Percentiles rank a stretch among this genome's conserved stretches.
Evolutionary conservation across 2,888 invertebrate species (phyloP).

Genomic region (Brachylomia viminalis): DNA sequence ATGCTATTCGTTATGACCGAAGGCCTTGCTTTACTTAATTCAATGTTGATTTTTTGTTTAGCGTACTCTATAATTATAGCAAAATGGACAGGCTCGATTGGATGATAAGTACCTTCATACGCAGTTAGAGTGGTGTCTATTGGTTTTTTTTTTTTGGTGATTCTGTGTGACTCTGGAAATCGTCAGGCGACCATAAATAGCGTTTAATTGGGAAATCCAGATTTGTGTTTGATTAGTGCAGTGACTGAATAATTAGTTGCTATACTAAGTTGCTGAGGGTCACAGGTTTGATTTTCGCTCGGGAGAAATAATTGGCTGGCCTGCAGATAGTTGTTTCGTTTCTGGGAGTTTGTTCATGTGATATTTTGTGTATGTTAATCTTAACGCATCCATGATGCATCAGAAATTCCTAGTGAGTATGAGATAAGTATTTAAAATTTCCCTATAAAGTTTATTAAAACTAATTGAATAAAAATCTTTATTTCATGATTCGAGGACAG

Average conservation of each 20-base stretch:
- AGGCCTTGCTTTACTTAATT: slow-evolving; percentile 66
- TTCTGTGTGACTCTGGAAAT: too few relatives aligned
- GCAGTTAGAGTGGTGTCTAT: slow-evolving; percentile 14
- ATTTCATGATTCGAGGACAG: not conserved
- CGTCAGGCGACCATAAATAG: not conserved
- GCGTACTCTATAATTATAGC: slow-evolving; percentile 52
- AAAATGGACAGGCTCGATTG: slow-evolving; percentile 33
- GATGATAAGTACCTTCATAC: slow-evolving; percentile 27
- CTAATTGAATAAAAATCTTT: not conserved
- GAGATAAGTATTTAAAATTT: not conserved
- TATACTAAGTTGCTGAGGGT: not conserved
- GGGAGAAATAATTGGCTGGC: not conserved
- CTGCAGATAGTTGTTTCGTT: not conserved
- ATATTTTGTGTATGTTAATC: not conserved
- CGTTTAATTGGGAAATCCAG: not conserved
- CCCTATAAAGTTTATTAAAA: not conserved
- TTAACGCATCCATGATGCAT: not conserved
- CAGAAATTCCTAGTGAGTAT: not conserved
- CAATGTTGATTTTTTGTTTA: slow-evolving; percentile 64
- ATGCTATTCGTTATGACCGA: slow-evolving; percentile 63
- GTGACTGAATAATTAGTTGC: not conserved
- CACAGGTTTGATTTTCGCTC: slow-evolving; percentile 5
- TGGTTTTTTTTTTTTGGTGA: not conserved
- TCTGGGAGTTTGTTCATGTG: not conserved
- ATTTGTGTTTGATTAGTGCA: not conserved